Base-by-base conservation (phyloP, 2,797 vertebrate species). In the Onychomys leucogaster region DNA sequence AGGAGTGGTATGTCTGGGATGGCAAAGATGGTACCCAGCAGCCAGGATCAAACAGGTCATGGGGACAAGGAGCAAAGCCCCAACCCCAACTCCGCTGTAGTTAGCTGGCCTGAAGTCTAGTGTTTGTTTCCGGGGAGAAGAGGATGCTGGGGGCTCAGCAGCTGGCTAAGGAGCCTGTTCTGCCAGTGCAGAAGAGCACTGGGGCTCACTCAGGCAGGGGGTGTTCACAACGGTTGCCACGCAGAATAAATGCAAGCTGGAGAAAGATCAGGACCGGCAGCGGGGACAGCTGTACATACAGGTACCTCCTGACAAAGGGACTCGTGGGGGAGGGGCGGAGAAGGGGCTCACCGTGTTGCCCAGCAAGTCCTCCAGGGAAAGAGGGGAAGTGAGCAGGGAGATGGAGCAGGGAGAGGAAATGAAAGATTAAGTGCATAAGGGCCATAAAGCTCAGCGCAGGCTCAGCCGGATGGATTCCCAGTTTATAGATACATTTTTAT, bases 371-470 rank as follows among this genome's bases (percentile, higher is more conserved):
- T 97, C 96, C 94, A 10, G 55, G 95, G 97, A 98, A 96, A 97
- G 96, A 97, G 96, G 96, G 97, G 97, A 98, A 98, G 97, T 96
- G 97, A 97, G 96, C 67, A 3, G 95, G 93, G 97, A 96, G 97
- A 96, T 96, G 97, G 94, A 96, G 96, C 93, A 95, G 96, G 93
- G 94, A 97, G 86, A 97, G 97, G 96, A 98, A 98, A 97, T 97
- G 97, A 96, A 97, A 98, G 96, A 97, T 97, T 97, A 97, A 98
- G 96, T 96, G 96, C 95, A 95, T 90, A 94, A 97, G 94, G 96
- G 94, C 98, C 94, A 97, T 97, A 95, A 97, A 97, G 96, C 96
- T 92, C 89, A 34, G 96, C 82, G 89, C 94, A 96, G 96, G 85
- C 95, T 94, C 95, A 76, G 82, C 95, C 92, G 92, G 98, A 97